phyloP scores from a whole-genome alignment of 1,140 invertebrate genomes.

The Polypedilum pembai region DNA sequence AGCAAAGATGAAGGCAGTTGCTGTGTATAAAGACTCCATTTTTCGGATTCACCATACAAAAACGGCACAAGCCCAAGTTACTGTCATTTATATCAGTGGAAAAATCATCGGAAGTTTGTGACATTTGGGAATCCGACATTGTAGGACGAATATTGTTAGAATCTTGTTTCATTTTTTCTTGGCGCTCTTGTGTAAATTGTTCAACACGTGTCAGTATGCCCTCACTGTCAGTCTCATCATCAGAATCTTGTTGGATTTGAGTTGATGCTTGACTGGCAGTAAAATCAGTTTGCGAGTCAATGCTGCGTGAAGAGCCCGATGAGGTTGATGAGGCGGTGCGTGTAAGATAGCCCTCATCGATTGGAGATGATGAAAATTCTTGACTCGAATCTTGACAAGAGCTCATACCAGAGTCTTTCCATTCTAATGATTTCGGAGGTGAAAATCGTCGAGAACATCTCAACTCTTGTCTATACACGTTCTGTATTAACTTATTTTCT shows the following conservation, averaged over 20 bases:
- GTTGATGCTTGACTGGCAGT: neutral
- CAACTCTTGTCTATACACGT: conserved; percentile 21
- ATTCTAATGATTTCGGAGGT: conserved; percentile 2
- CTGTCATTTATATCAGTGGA: neutral
- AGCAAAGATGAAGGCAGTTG: conserved; percentile 54
- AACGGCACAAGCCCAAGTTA: neutral
- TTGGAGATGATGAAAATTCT: conserved; percentile 21
- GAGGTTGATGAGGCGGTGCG: neutral
- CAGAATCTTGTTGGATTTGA: neutral
- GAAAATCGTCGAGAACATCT: neutral
- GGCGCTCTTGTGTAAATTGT: neutral
- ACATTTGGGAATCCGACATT: neutral
- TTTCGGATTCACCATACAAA: conserved; percentile 52
- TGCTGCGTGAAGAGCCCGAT: neutral
- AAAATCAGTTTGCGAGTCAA: neutral
- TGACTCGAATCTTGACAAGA: conserved; percentile 29
- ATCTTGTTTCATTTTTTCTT: neutral
- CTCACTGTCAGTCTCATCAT: conserved; percentile 19
- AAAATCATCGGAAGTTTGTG: neutral
- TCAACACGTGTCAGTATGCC: neutral
- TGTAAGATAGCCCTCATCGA: neutral
- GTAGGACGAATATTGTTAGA: neutral
- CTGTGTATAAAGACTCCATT: conserved; percentile 59
- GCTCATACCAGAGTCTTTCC: conserved; percentile 30
- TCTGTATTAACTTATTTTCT: conserved; percentile 15